Evolutionary conservation across 2,888 invertebrate species (phyloP).

Genomic region (Campoletis raptor): DNA sequence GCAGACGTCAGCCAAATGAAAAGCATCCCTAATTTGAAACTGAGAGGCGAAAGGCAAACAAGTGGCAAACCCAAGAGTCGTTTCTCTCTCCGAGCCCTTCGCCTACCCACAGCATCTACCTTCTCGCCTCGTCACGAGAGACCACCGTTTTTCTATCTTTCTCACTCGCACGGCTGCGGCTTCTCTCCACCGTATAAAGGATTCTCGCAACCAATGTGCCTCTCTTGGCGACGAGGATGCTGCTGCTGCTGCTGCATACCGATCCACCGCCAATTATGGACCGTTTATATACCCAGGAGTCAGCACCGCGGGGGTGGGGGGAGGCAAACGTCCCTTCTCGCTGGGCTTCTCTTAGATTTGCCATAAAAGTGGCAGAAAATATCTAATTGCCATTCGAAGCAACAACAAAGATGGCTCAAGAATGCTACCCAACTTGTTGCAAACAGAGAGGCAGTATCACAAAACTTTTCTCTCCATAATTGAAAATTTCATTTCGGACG

Average conservation of each 20-base stretch:
- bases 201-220: constrained; percentile 27
- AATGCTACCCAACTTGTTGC: constrained; percentile 11
- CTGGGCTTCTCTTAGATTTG: constrained; percentile 23
- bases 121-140: constrained; percentile 26
- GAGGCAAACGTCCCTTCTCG: constrained; percentile 46
- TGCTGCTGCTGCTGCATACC: constrained; percentile 54
- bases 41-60: constrained; percentile 83
- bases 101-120: constrained; percentile 19
- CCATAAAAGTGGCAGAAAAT: background rate
- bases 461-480: no score
- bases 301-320: constrained; percentile 61
- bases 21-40: constrained; percentile 84
- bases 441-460: no score
- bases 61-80: constrained; percentile 76
- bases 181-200: constrained; percentile 10
- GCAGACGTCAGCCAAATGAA: constrained; percentile 83
- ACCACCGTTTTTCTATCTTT: constrained; percentile 50
- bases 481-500: no score
- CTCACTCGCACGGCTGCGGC: constrained; percentile 28
- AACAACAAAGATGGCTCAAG: constrained; percentile 1
- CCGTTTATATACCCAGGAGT: constrained; percentile 69
- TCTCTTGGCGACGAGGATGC: constrained; percentile 50
- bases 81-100: constrained; percentile 60
- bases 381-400: constrained; percentile 32
- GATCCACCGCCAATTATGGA: constrained; percentile 70